A percentile compares a stretch with the other conserved stretches of the same genome.
Conservation (phyloP, 2,113 vertebrate species). For the Sinocyclocheilus anophthalmus region DNA sequence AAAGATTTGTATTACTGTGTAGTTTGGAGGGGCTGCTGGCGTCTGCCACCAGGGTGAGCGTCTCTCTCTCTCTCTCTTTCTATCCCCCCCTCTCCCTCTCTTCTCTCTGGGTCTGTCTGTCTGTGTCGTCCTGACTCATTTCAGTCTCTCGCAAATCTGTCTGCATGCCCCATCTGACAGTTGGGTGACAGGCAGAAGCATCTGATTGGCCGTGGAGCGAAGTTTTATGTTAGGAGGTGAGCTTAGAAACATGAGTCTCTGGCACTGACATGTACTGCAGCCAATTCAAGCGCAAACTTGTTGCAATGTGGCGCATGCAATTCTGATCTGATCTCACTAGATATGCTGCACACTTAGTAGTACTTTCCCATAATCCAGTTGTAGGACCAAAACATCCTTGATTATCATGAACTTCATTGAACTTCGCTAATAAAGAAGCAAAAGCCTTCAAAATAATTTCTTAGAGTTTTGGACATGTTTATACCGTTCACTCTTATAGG, state of each 20-base stretch:
- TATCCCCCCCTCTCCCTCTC: background rate
- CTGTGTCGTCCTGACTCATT: slow-evolving; percentile 25
- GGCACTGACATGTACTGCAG: background rate
- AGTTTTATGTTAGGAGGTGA: slow-evolving; percentile 54
- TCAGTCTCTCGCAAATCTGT: slow-evolving; percentile 78
- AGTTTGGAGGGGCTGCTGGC: slow-evolving; percentile 75
- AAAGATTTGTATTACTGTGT: slow-evolving; percentile 92
- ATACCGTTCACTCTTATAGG: background rate
- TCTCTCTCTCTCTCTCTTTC: background rate
- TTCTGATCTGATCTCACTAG: background rate
- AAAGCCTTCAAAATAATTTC: too few species aligned
- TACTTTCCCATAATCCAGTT: background rate
- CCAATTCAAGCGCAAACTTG: background rate
- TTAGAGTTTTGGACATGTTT: background rate
- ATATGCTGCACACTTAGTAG: background rate
- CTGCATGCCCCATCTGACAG: slow-evolving; percentile 79
- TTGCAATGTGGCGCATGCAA: background rate
- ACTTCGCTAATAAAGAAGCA: background rate
- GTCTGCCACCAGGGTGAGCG: slow-evolving; percentile 35
- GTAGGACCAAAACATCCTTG: background rate
- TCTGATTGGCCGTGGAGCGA: slow-evolving; percentile 80
- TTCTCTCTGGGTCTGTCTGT: too few species aligned
- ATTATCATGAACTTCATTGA: background rate
- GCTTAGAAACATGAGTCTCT: slow-evolving; percentile 15
- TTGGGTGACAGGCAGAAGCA: slow-evolving; percentile 83